phyloP scores from a whole-genome alignment of 2,888 invertebrate genomes.

The Yponomeuta sedellus region DNA sequence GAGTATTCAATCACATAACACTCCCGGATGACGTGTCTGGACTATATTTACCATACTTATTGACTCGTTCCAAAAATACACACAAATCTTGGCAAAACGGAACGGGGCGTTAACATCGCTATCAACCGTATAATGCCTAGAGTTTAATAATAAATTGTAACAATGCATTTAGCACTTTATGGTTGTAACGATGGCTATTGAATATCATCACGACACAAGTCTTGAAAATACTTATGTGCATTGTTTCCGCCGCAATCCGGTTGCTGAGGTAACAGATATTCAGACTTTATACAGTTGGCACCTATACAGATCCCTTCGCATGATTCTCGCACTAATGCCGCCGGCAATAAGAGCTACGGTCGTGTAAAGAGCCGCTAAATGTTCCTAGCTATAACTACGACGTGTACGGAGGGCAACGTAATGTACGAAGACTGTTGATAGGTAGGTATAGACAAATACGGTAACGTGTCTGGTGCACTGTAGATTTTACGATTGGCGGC shows the following conservation, averaged over 20 bases:
- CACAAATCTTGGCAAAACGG: slow-evolving; percentile 70
- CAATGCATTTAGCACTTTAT: background rate
- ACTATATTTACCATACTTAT: slow-evolving; percentile 73
- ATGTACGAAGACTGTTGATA: background rate
- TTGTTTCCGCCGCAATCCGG: background rate
- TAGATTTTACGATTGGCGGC: slow-evolving; percentile 16
- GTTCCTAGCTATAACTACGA: background rate
- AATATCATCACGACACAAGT: too few species aligned
- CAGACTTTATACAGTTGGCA: background rate
- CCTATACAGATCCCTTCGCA: too few species aligned
- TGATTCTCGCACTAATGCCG: too few species aligned
- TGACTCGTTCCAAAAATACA: slow-evolving; percentile 75
- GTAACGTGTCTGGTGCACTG: slow-evolving; percentile 16
- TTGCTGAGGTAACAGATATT: background rate
- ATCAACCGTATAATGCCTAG: slow-evolving; percentile 48
- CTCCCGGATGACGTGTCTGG: slow-evolving; percentile 61
- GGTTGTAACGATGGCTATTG: background rate
- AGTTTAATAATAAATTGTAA: slow-evolving; percentile 32
- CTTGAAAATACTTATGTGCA: background rate
- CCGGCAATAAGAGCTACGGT: too few species aligned
- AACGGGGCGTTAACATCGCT: slow-evolving; percentile 73
- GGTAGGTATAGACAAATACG: background rate
- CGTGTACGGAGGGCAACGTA: background rate
- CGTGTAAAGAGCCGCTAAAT: background rate
- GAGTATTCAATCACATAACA: slow-evolving; percentile 49